Conservation (phyloP, 2,888 invertebrate genomes). For the Agrilus mali region DNA sequence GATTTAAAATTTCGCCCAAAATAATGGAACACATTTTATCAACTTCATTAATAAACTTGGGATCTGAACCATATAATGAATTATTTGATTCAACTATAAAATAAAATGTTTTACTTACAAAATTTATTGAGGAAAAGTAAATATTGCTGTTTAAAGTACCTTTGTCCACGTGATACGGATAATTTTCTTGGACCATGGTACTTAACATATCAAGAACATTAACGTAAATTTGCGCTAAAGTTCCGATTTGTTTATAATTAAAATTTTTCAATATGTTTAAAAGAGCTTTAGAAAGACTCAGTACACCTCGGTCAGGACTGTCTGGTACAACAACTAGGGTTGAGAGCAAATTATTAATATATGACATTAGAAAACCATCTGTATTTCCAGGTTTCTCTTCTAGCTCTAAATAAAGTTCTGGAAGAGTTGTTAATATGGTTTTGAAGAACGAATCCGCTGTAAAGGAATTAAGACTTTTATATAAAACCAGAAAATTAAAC, state of each 20-base stretch:
- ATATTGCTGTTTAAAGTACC: conserved; percentile 36
- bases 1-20: conserved; percentile 59
- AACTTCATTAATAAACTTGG: conserved; percentile 70
- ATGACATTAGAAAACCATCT: conserved; percentile 56
- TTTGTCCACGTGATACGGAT: conserved; percentile 76
- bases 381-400: conserved; percentile 61
- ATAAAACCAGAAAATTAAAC: background rate
- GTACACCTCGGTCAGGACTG: conserved; percentile 76
- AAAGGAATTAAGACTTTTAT: conserved; percentile 22
- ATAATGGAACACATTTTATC: conserved; percentile 65
- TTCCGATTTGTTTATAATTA: conserved; percentile 55
- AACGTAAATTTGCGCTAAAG: conserved; percentile 58
- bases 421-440: conserved; percentile 68
- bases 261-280: conserved; percentile 68
- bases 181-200: conserved; percentile 66
- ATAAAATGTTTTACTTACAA: conserved; percentile 8
- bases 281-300: conserved; percentile 68
- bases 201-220: conserved; percentile 67
- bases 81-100: conserved; percentile 82
- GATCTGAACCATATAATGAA: conserved; percentile 78
- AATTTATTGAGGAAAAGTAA: no score
- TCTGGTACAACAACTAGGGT: conserved; percentile 78
- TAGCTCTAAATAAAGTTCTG: conserved; percentile 61
- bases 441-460: conserved; percentile 89
- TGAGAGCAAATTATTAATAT: conserved; percentile 67